Conservation (phyloP, 2,888 invertebrate species). For the Sphinx pinastri region DNA sequence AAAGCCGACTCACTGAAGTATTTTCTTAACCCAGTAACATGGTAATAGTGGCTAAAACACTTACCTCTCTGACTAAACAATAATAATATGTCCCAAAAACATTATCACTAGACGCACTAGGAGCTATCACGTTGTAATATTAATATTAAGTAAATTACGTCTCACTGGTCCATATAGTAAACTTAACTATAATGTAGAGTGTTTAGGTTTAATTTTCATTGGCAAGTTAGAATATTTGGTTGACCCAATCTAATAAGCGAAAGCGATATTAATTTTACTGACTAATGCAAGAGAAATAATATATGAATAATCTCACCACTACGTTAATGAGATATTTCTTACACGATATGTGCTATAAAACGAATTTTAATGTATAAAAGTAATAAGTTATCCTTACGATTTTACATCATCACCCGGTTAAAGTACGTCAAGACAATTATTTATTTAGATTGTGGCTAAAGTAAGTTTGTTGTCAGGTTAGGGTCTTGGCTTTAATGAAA, state of each 20-base stretch:
- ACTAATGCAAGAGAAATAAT: too few species aligned
- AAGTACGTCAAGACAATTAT: too few species aligned
- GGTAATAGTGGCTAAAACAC: constrained; percentile 19
- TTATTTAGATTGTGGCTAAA: too few species aligned
- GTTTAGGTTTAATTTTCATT: constrained; percentile 35
- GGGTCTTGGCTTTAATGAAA: too few species aligned
- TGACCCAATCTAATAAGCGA: constrained; percentile 34
- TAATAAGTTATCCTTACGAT: too few species aligned
- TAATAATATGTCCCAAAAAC: constrained; percentile 50
- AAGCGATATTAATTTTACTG: neutral
- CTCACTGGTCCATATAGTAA: constrained; percentile 25
- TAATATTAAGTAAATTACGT: constrained; percentile 54
- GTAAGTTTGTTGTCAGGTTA: too few species aligned
- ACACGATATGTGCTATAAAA: too few species aligned
- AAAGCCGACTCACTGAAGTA: constrained; percentile 10
- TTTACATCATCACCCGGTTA: too few species aligned
- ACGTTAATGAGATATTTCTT: neutral
- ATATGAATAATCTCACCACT: neutral
- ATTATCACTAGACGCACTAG: constrained; percentile 54
- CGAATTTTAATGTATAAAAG: neutral
- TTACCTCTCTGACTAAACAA: constrained; percentile 36
- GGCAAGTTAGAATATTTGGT: neutral
- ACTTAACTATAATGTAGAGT: constrained; percentile 29
- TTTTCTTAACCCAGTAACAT: constrained; percentile 11
- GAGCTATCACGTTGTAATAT: constrained; percentile 58